These are phyloP conservation scores for Drosophila willistoni DNA, from an alignment of 1,140 invertebrate species.

Conservation along the genomic window DNA sequence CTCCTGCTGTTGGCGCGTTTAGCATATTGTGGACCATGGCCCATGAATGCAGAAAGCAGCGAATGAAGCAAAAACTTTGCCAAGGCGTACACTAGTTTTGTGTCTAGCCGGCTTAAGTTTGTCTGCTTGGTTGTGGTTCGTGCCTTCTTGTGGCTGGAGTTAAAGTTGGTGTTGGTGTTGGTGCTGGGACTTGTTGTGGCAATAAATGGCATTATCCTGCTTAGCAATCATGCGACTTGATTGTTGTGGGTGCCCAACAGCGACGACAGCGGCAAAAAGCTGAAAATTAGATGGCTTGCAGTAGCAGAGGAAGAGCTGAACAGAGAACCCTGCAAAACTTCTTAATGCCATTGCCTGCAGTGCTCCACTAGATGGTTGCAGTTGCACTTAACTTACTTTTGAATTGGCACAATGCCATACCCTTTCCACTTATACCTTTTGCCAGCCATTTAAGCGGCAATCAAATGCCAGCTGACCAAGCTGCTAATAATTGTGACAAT, in stretches of 20 bases:
- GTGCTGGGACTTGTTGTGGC: constrained; percentile 57
- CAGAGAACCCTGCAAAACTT: constrained; percentile 4
- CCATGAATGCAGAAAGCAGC: constrained; percentile 65
- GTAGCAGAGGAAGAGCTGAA: neutral
- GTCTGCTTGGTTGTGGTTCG: neutral
- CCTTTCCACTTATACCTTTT: neutral
- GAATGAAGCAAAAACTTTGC: constrained; percentile 25
- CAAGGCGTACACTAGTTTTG: constrained; percentile 1
- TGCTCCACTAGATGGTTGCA: constrained; percentile 18
- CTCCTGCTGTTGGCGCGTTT: constrained; percentile 44
- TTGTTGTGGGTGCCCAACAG: constrained; percentile 36
- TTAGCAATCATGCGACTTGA: constrained; percentile 76
- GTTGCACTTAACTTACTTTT: constrained; percentile 18
- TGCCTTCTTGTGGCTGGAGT: neutral
- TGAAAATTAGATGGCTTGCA: constrained; percentile 59
- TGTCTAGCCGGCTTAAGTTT: constrained; percentile 6
- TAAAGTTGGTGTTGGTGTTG: neutral
- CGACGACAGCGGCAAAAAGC: constrained; percentile 42
- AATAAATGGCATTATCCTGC: constrained; percentile 79
- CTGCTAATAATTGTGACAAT: neutral
- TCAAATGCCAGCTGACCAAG: constrained; percentile 2
- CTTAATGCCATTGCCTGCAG: constrained; percentile 31
- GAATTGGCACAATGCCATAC: constrained; percentile 27
- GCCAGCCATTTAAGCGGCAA: constrained; percentile 1
- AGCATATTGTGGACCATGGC: constrained; percentile 66